Conservation (phyloP, 2,113 vertebrate genomes). For the Lophotis ruficrista region DNA sequence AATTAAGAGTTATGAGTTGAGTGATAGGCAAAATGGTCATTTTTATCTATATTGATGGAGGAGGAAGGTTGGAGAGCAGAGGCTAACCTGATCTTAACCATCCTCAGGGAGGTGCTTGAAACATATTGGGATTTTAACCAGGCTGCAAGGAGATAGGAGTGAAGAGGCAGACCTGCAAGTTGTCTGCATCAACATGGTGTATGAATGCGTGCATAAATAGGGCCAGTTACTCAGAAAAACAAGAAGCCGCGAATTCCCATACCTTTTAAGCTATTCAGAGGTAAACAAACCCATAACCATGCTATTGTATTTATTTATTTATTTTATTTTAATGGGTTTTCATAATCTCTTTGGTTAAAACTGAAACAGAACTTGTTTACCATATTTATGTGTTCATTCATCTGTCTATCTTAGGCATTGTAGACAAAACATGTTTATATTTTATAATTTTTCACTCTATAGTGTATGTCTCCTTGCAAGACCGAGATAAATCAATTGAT, state of each 20-base stretch:
- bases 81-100: not conserved
- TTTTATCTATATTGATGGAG: not conserved
- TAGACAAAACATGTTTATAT: not conserved
- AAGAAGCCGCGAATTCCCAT: not conserved
- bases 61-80: not conserved
- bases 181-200: not conserved
- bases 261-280: not conserved
- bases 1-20: not conserved
- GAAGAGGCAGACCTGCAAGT: not conserved
- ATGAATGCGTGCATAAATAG: not conserved
- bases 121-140: not conserved
- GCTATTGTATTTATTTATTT: not conserved
- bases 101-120: not conserved
- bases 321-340: not conserved
- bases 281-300: not conserved
- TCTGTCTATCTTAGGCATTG: not conserved
- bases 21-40: not conserved
- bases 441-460: not conserved
- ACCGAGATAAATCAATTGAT: not conserved
- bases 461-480: not conserved
- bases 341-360: not conserved
- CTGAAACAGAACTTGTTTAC: not conserved
- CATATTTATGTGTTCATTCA: not conserved
- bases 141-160: not conserved
- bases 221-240: not conserved